Evolutionary conservation across 2,797 vertebrate genomes (phyloP).

Genomic region (Capromys pilorides): DNA sequence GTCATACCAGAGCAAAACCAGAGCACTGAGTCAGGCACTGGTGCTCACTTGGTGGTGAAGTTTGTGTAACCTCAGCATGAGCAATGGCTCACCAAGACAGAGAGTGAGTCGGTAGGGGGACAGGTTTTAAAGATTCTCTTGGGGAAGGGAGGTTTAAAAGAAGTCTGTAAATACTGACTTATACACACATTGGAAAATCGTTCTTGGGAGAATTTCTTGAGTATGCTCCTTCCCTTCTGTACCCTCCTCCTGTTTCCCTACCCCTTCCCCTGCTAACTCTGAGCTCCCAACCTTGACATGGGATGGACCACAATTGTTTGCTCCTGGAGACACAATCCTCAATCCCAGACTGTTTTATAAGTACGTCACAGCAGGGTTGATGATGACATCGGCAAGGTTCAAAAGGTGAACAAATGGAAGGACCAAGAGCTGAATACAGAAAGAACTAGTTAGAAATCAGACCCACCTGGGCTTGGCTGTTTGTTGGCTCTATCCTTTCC

Average conservation of each 20-base stretch:
- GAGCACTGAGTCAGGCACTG: constrained; percentile 56
- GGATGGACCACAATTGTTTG: neutral
- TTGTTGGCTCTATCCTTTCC: neutral
- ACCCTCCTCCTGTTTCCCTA: neutral
- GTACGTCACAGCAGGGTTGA: rapidly evolving
- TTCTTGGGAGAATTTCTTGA: neutral
- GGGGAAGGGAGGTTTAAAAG: neutral
- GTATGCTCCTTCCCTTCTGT: neutral
- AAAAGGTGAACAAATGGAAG: neutral
- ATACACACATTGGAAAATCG: neutral
- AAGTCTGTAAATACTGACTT: constrained; percentile 40
- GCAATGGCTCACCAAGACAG: constrained; percentile 18
- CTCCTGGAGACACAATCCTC: neutral
- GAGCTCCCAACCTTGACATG: neutral
- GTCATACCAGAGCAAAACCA: constrained; percentile 71
- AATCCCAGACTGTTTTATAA: neutral
- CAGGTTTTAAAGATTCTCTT: constrained; percentile 30
- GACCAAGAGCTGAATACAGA: neutral
- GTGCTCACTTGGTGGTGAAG: constrained; percentile 55
- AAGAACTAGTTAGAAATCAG: neutral
- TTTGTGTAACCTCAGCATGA: constrained; percentile 48
- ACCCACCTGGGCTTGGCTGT: neutral
- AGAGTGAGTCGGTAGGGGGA: neutral
- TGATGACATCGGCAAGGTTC: neutral
- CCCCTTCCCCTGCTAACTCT: neutral